Conservation (phyloP, 1,140 invertebrate genomes). For the Drosophila pallidifrons region DNA sequence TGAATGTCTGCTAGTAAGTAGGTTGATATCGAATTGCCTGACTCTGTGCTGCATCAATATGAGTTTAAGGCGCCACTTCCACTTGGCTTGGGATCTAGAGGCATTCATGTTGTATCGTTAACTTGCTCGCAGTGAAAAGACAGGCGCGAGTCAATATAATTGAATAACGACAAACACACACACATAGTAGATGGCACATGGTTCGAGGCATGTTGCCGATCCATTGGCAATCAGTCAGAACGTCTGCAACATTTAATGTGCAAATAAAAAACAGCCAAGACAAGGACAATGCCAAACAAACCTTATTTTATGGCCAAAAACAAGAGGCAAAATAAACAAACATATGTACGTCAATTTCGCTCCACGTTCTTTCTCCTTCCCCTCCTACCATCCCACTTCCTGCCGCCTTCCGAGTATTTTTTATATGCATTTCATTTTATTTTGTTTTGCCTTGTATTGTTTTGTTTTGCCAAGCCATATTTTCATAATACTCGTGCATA, state of each 20-base stretch:
- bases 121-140: slow-evolving; percentile 68
- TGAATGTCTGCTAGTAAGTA: slow-evolving; percentile 23
- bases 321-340: slow-evolving; percentile 62
- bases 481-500: slow-evolving; percentile 45
- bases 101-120: slow-evolving; percentile 54
- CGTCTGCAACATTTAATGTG: slow-evolving; percentile 82
- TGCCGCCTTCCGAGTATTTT: slow-evolving; percentile 46
- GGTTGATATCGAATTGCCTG: slow-evolving; percentile 59
- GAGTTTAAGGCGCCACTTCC: slow-evolving; percentile 15
- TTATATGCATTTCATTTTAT: slow-evolving; percentile 67
- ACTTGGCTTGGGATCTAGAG: slow-evolving; percentile 13
- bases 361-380: background rate
- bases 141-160: slow-evolving; percentile 81
- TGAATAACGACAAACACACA: slow-evolving; percentile 67
- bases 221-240: slow-evolving; percentile 75
- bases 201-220: slow-evolving; percentile 40
- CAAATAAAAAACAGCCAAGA: slow-evolving; percentile 75
- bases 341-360: slow-evolving; percentile 35
- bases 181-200: slow-evolving; percentile 5
- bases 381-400: background rate
- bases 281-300: slow-evolving; percentile 78
- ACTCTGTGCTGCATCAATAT: slow-evolving; percentile 18
- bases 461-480: slow-evolving; percentile 45
- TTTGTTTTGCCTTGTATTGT: slow-evolving; percentile 30
- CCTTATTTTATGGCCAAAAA: slow-evolving; percentile 76